Evolutionary conservation across 2,797 vertebrate species (phyloP).

Genomic region (Enteromius afrohamiltoni): DNA sequence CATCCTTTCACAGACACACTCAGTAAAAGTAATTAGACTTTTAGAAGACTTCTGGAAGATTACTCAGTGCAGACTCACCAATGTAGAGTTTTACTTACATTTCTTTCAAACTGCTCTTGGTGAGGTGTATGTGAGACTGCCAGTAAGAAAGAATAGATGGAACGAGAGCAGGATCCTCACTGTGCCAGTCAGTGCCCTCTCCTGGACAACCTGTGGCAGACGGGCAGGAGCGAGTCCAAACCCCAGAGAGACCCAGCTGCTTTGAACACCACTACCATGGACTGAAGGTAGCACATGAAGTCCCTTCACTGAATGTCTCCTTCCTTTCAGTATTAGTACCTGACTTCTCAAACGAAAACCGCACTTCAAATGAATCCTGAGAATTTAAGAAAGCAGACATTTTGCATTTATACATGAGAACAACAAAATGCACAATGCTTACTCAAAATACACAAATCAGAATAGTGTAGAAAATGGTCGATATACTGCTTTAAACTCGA

Average conservation of each 20-base stretch:
- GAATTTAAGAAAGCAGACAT: background rate
- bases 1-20: background rate
- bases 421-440: background rate
- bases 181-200: constrained; percentile 61
- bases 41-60: background rate
- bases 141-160: background rate
- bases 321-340: constrained; percentile 46
- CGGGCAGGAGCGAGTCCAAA: constrained; percentile 30
- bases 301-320: constrained; percentile 45
- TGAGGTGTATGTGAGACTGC: background rate
- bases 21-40: background rate
- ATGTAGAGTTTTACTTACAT: background rate
- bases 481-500: background rate
- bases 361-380: background rate
- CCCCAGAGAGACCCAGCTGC: constrained; percentile 53
- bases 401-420: background rate
- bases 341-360: constrained; percentile 31
- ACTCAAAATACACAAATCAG: background rate
- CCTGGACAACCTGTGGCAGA: constrained; percentile 52
- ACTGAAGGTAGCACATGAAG: constrained; percentile 56
- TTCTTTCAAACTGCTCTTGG: background rate
- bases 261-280: constrained; percentile 58
- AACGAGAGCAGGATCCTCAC: constrained; percentile 15
- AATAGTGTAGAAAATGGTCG: background rate
- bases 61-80: background rate